These are phyloP conservation scores for Agrilus biguttatus DNA, from an alignment of 2,888 invertebrate genomes.

Conservation along the genomic window DNA sequence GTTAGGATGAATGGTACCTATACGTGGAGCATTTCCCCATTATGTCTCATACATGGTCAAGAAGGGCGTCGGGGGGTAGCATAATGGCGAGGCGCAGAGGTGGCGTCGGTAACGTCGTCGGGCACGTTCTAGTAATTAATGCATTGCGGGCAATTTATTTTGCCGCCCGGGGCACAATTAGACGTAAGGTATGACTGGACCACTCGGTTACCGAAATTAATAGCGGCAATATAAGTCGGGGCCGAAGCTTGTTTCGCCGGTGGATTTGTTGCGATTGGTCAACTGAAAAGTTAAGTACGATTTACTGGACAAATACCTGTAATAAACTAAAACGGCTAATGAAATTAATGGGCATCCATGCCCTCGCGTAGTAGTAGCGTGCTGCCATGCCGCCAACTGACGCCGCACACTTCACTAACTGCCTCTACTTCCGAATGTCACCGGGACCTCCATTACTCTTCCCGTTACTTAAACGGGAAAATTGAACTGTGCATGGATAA, in stretches of 20 bases:
- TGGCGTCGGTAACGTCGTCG: conserved; percentile 7
- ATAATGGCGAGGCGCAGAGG: conserved; percentile 3
- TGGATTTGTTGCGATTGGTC: conserved; percentile 11
- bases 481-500: too few relatives aligned
- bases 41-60: conserved; percentile 23
- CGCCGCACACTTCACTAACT: too few relatives aligned
- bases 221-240: conserved; percentile 33
- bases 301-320: too few relatives aligned
- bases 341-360: too few relatives aligned
- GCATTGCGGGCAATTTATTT: conserved; percentile 29
- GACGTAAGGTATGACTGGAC: conserved; percentile 23
- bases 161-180: conserved; percentile 25
- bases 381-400: too few relatives aligned
- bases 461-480: too few relatives aligned
- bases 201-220: conserved; percentile 27
- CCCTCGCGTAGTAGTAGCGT: too few relatives aligned
- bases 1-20: conserved; percentile 1
- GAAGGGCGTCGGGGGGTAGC: conserved; percentile 10
- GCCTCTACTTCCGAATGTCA: too few relatives aligned
- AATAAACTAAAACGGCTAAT: too few relatives aligned
- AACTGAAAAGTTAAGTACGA: background rate
- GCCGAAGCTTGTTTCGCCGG: conserved; percentile 26
- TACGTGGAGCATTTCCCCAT: conserved; percentile 15
- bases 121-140: conserved; percentile 22
- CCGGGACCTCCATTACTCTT: too few relatives aligned